Conservation (phyloP, 2,888 invertebrate genomes). For the Eudasyphora cyanicolor region DNA sequence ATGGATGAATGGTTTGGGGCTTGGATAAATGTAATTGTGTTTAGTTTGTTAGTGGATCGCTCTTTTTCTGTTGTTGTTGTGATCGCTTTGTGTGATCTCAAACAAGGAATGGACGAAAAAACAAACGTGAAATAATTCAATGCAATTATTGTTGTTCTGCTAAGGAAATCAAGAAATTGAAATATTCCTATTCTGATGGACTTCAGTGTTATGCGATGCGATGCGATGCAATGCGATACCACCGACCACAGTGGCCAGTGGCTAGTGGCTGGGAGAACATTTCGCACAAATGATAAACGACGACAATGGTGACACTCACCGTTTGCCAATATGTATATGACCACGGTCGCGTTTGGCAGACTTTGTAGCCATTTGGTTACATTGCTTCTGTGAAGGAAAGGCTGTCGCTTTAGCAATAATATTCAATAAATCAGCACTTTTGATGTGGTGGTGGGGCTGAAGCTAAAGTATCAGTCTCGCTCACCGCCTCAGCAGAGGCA, state of each 20-base stretch:
- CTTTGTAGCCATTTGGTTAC: conserved; percentile 36
- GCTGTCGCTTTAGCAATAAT: conserved; percentile 68
- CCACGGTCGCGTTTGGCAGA: conserved; percentile 58
- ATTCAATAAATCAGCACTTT: conserved; percentile 69
- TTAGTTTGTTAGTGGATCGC: not conserved
- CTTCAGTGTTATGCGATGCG: conserved; percentile 4
- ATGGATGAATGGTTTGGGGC: conserved; percentile 27
- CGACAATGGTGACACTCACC: conserved; percentile 69
- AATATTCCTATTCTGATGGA: conserved; percentile 38
- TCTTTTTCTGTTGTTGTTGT: conserved; percentile 8
- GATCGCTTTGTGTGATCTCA: not conserved
- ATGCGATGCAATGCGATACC: not conserved
- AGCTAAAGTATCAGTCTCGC: not conserved
- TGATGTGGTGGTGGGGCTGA: not conserved
- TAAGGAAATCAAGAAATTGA: conserved; percentile 34
- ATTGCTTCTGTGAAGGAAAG: conserved; percentile 59
- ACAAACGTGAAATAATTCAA: conserved; percentile 67
- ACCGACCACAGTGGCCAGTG: not conserved
- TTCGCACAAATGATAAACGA: conserved; percentile 66
- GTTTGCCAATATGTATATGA: conserved; percentile 54
- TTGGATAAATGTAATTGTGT: conserved; percentile 2
- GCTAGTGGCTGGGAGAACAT: not conserved
- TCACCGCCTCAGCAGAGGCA: not conserved
- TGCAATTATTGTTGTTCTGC: conserved; percentile 67
- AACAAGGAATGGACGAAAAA: conserved; percentile 49